These are phyloP conservation scores for Ametastegia equiseti DNA, from an alignment of 2,888 invertebrate species.

Conservation along the genomic window DNA sequence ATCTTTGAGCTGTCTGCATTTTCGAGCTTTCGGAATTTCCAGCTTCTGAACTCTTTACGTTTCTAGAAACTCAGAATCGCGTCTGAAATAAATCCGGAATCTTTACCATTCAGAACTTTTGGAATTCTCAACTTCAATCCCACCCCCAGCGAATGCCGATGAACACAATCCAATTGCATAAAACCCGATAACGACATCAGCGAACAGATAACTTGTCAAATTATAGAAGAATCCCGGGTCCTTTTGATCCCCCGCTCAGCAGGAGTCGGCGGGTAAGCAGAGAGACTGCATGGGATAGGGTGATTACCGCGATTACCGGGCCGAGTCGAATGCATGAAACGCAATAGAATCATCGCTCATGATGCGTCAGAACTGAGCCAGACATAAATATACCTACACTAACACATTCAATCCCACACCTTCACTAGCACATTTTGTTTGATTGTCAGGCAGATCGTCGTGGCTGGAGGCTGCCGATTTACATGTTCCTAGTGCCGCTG, in stretches of 20 bases:
- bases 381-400: too few relatives aligned
- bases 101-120: too few relatives aligned
- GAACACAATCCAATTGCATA: too few relatives aligned
- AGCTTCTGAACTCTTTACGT: too few relatives aligned
- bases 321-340: constrained; percentile 20
- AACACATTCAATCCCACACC: too few relatives aligned
- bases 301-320: constrained; percentile 26
- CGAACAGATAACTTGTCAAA: neutral
- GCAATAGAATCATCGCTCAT: constrained; percentile 44
- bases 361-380: constrained; percentile 11
- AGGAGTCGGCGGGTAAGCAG: constrained; percentile 9
- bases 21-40: too few relatives aligned
- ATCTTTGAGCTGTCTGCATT: too few relatives aligned
- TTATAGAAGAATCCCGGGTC: neutral
- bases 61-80: too few relatives aligned
- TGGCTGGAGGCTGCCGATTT: constrained; percentile 43
- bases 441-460: neutral
- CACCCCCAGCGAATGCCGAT: neutral
- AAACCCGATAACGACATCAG: neutral
- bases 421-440: too few relatives aligned
- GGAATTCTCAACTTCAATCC: too few relatives aligned
- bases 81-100: too few relatives aligned
- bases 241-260: neutral
- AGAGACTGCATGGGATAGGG: neutral
- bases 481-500: constrained; percentile 36